These are phyloP conservation scores for Panorpa germanica DNA, from an alignment of 2,888 invertebrate species.

Conservation along the genomic window DNA sequence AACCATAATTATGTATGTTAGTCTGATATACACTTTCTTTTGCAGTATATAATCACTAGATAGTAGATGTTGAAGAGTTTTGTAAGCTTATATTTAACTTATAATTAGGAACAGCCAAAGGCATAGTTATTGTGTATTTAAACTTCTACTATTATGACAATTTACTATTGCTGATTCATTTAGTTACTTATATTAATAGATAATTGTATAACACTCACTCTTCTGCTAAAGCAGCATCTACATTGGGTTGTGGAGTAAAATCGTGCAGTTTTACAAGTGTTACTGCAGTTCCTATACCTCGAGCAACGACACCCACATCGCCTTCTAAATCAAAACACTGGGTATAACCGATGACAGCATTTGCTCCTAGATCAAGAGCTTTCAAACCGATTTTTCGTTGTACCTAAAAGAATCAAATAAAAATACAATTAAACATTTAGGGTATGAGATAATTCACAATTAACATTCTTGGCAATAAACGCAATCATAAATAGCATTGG, in stretches of 20 bases:
- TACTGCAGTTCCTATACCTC: slow-evolving; percentile 85
- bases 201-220: slow-evolving; percentile 32
- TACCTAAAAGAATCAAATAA: slow-evolving; percentile 25
- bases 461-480: too few relatives aligned
- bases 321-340: slow-evolving; percentile 95
- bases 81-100: too few relatives aligned
- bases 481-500: too few relatives aligned
- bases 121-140: too few relatives aligned
- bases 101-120: too few relatives aligned
- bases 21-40: too few relatives aligned
- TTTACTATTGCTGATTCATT: too few relatives aligned
- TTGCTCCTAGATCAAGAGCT: slow-evolving; percentile 82
- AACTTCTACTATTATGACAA: too few relatives aligned
- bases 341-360: slow-evolving; percentile 86
- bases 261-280: slow-evolving; percentile 43
- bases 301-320: slow-evolving; percentile 88
- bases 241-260: slow-evolving; percentile 18
- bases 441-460: slow-evolving; percentile 9
- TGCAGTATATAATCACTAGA: too few relatives aligned
- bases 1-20: too few relatives aligned
- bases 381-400: slow-evolving; percentile 87
- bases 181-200: slow-evolving; percentile 2
- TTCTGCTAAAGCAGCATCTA: slow-evolving; percentile 28
- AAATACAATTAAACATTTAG: slow-evolving; percentile 10
- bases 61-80: too few relatives aligned